These are phyloP conservation scores for Pammene fasciana DNA, from an alignment of 2,888 invertebrate genomes.

Conservation along the genomic window DNA sequence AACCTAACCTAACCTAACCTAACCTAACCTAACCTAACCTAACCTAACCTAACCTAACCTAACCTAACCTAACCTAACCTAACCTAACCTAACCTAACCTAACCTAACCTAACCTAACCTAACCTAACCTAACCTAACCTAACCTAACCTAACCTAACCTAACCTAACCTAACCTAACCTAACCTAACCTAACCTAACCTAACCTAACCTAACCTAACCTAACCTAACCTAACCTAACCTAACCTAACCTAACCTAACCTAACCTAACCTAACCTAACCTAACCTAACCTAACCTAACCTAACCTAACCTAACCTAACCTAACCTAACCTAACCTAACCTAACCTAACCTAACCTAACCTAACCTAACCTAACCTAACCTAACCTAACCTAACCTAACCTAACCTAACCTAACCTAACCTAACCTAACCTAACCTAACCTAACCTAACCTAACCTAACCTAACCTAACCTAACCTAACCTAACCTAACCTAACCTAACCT, in stretches of 20 bases:
- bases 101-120: constrained; percentile 45
- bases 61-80: constrained; percentile 40
- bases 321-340: constrained; percentile 45
- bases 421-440: constrained; percentile 34
- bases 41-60: constrained; percentile 24
- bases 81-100: constrained; percentile 45
- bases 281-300: constrained; percentile 41
- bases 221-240: too few species aligned
- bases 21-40: constrained; percentile 21
- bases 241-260: constrained; percentile 47
- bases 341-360: constrained; percentile 42
- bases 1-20: constrained; percentile 23
- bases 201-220: constrained; percentile 47
- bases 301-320: constrained; percentile 34
- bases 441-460: constrained; percentile 41
- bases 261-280: constrained; percentile 31
- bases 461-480: constrained; percentile 21
- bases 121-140: constrained; percentile 36
- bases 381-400: constrained; percentile 12
- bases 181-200: constrained; percentile 15
- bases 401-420: constrained; percentile 11
- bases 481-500: constrained; percentile 29
- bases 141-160: constrained; percentile 25
- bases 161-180: constrained; percentile 24
- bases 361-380: constrained; percentile 45